Conservation (phyloP, 2,113 vertebrate species). For the Hypanus sabinus region DNA sequence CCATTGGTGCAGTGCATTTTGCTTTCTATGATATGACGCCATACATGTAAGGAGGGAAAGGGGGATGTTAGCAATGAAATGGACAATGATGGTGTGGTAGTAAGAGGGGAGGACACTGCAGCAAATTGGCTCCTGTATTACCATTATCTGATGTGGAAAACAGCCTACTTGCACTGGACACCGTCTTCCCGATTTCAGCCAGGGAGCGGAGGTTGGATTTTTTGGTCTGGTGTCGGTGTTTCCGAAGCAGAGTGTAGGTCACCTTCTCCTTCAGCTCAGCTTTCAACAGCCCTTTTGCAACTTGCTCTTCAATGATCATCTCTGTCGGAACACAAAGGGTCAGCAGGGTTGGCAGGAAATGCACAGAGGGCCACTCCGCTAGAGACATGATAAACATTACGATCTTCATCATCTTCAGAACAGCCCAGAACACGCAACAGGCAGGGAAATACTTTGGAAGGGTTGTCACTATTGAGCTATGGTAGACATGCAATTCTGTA, state of each 20-base stretch:
- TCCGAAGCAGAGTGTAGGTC: conserved; percentile 87
- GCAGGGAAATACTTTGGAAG: too few relatives aligned
- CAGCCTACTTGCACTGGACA: conserved; percentile 99
- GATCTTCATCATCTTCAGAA: neutral
- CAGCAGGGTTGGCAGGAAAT: neutral
- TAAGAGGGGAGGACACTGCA: conserved; percentile 50
- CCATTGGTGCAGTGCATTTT: neutral
- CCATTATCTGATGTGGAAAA: conserved; percentile 92
- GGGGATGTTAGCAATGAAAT: neutral
- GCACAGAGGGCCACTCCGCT: too few relatives aligned
- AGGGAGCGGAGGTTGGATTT: conserved; percentile 95
- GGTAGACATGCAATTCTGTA: too few relatives aligned
- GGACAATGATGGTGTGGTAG: neutral
- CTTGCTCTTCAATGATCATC: conserved; percentile 87
- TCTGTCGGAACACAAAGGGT: conserved; percentile 55
- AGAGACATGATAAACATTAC: neutral
- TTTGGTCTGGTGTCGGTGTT: conserved; percentile 95
- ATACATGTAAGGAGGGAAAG: neutral
- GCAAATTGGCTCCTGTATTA: conserved; percentile 76
- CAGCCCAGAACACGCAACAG: neutral
- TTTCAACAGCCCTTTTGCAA: conserved; percentile 84
- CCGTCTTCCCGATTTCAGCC: conserved; percentile 96
- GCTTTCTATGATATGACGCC: neutral
- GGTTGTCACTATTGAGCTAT: too few relatives aligned
- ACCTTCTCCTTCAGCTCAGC: conserved; percentile 89